These are phyloP conservation scores for Zootoca vivipara DNA, from an alignment of 2,113 vertebrate species.

Conservation along the genomic window DNA sequence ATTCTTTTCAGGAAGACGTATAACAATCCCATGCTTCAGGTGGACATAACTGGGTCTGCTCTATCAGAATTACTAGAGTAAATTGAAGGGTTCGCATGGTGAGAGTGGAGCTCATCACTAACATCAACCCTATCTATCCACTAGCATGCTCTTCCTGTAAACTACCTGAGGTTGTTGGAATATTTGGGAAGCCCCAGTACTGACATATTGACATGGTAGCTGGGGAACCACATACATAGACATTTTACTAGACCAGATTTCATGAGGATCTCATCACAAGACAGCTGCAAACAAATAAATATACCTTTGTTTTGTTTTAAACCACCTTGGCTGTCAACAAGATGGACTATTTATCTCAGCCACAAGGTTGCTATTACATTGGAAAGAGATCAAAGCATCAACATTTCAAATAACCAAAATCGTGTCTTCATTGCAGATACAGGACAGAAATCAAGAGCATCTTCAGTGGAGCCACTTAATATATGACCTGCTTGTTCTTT, in stretches of 20 bases:
- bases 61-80: not conserved
- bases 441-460: conserved; percentile 29
- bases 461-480: not conserved
- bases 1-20: not conserved
- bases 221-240: not conserved
- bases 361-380: not conserved
- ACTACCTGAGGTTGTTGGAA: not conserved
- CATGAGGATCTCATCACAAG: not conserved
- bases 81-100: not conserved
- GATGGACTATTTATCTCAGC: not conserved
- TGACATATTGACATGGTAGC: too few species aligned
- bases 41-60: not conserved
- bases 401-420: not conserved
- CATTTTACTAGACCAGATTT: not conserved
- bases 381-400: not conserved
- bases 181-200: not conserved
- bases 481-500: conserved; percentile 25
- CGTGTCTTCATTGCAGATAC: conserved; percentile 19
- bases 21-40: not conserved
- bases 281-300: not conserved
- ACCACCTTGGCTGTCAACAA: not conserved
- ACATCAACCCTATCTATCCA: not conserved
- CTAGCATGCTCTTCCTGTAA: not conserved
- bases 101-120: not conserved
- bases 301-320: not conserved